phyloP scores from a whole-genome alignment of 2,888 invertebrate genomes.

The Drosophila barbarae region DNA sequence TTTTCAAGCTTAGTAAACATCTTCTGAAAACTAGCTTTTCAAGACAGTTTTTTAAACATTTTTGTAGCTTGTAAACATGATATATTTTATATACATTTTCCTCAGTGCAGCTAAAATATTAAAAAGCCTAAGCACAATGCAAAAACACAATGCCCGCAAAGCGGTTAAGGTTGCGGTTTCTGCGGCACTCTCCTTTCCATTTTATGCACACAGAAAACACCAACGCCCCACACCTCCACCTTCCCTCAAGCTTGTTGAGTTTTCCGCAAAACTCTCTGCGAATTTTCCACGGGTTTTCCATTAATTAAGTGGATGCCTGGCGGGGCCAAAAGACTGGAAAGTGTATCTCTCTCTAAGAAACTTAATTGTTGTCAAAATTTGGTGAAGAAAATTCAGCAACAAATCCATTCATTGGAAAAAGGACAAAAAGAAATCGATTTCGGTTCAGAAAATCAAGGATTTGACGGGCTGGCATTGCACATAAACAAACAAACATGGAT shows the following conservation, averaged over 20 bases:
- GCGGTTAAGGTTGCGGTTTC: conserved; percentile 30
- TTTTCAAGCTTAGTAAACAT: not conserved
- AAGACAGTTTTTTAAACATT: not conserved
- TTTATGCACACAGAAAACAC: conserved; percentile 24
- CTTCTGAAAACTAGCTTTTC: not conserved
- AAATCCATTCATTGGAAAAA: not conserved
- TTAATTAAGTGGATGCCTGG: conserved; percentile 35
- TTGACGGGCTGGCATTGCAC: conserved; percentile 19
- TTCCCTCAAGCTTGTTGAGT: conserved; percentile 29
- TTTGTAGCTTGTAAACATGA: too few relatives aligned
- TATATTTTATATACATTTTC: not conserved
- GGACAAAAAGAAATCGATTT: conserved; percentile 15
- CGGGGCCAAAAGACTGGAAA: conserved; percentile 8
- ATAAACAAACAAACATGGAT: conserved; percentile 25
- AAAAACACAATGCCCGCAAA: conserved; percentile 50
- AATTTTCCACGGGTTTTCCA: conserved; percentile 18
- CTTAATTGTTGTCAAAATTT: conserved; percentile 18
- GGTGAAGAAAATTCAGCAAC: not conserved
- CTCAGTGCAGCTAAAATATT: conserved; percentile 60
- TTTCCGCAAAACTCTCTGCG: conserved; percentile 21
- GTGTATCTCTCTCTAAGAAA: conserved; percentile 24
- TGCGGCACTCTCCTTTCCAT: conserved; percentile 16
- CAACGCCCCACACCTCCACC: not conserved
- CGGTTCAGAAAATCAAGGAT: conserved; percentile 21
- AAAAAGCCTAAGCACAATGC: conserved; percentile 67